These are phyloP conservation scores for Archips xylosteana DNA, from an alignment of 2,888 invertebrate genomes.

Conservation along the genomic window DNA sequence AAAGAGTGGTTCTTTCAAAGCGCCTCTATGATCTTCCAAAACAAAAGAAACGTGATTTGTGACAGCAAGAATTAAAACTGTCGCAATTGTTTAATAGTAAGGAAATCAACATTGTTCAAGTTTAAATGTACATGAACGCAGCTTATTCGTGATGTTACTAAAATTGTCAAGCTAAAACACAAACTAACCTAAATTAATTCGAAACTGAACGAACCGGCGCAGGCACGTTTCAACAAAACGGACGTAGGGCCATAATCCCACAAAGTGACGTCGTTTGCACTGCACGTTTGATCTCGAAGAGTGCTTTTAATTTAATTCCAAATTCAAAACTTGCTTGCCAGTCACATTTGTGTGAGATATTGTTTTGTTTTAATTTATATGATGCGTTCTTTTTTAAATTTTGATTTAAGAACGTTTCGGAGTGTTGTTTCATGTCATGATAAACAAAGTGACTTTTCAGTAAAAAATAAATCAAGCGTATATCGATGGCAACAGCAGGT, in stretches of 20 bases:
- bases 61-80: too few relatives aligned
- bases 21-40: too few relatives aligned
- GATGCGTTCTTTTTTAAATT: neutral
- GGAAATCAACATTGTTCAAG: neutral
- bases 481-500: too few relatives aligned
- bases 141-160: neutral
- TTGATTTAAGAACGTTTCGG: too few relatives aligned
- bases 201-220: conserved; percentile 24
- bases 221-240: conserved; percentile 34
- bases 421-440: too few relatives aligned
- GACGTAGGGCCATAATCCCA: conserved; percentile 41
- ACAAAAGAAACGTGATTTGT: too few relatives aligned
- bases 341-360: conserved; percentile 36
- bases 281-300: conserved; percentile 39
- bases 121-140: neutral
- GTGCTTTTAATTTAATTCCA: conserved; percentile 41
- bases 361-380: conserved; percentile 19
- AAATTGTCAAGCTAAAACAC: conserved; percentile 15
- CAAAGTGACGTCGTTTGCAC: conserved; percentile 40
- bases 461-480: too few relatives aligned
- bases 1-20: too few relatives aligned
- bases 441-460: too few relatives aligned
- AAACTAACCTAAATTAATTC: conserved; percentile 24
- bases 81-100: too few relatives aligned
- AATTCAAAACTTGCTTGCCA: conserved; percentile 36